These are phyloP conservation scores for Bufotes viridis DNA, from an alignment of 2,797 vertebrate genomes.

Conservation along the genomic window DNA sequence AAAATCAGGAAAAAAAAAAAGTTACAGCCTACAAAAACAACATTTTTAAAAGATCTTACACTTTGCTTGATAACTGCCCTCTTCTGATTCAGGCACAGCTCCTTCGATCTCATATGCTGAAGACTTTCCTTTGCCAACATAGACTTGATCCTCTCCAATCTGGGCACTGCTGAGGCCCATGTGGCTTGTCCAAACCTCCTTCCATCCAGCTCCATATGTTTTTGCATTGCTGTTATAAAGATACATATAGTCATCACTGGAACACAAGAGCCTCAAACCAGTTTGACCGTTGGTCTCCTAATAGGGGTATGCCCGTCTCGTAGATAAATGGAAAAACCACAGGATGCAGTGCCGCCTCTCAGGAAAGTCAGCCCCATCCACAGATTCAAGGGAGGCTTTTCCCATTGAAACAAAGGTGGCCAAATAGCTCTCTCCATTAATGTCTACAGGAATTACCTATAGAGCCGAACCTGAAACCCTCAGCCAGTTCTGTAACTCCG, in stretches of 20 bases:
- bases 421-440: no score
- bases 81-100: slow-evolving; percentile 88
- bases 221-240: slow-evolving; percentile 82
- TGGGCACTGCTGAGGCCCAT: slow-evolving; percentile 86
- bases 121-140: slow-evolving; percentile 90
- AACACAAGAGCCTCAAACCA: not conserved
- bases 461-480: no score
- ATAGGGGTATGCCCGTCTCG: not conserved
- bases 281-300: not conserved
- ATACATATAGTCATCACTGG: not conserved
- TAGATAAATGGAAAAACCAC: not conserved
- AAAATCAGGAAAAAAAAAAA: not conserved
- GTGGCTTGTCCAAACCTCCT: slow-evolving; percentile 85
- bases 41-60: slow-evolving; percentile 69
- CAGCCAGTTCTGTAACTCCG: no score
- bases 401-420: not conserved
- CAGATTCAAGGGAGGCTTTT: not conserved
- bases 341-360: not conserved
- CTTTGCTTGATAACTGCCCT: slow-evolving; percentile 78
- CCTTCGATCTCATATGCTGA: slow-evolving; percentile 88
- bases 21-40: not conserved
- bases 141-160: slow-evolving; percentile 87
- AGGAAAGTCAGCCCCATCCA: not conserved
- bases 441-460: no score
- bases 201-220: slow-evolving; percentile 89